Conservation (phyloP, 2,888 invertebrate species). For the Hipparchia sbordonii region DNA sequence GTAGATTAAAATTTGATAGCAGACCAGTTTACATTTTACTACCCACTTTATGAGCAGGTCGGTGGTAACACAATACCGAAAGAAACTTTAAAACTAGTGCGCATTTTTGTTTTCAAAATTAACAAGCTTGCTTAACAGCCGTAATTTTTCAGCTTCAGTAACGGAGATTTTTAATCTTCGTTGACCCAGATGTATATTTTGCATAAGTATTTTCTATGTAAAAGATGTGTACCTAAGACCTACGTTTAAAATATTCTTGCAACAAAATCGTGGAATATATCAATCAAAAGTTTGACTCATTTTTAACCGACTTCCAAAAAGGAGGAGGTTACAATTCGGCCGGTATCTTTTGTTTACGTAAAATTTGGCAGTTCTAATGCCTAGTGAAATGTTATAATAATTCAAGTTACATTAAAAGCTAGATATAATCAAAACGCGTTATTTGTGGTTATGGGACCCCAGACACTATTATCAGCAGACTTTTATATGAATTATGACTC, state of each 20-base stretch:
- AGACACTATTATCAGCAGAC: constrained; percentile 21
- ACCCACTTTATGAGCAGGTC: too few species aligned
- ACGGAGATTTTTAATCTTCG: constrained; percentile 30
- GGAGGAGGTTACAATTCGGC: too few species aligned
- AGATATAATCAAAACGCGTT: constrained; percentile 20
- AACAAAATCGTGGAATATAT: too few species aligned
- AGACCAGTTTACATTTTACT: neutral
- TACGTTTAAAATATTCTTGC: too few species aligned
- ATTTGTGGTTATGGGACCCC: constrained; percentile 25
- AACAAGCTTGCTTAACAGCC: constrained; percentile 35
- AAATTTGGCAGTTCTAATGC: too few species aligned
- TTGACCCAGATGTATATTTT: constrained; percentile 30
- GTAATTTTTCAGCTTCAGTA: constrained; percentile 26
- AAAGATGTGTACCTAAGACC: neutral
- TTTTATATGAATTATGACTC: constrained; percentile 21
- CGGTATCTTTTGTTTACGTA: too few species aligned
- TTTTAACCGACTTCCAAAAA: too few species aligned
- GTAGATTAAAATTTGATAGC: neutral
- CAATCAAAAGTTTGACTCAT: too few species aligned
- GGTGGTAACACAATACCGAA: too few species aligned
- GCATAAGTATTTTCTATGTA: neutral
- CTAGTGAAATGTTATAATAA: neutral
- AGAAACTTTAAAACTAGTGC: constrained; percentile 6
- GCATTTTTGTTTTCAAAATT: constrained; percentile 31
- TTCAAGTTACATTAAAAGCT: constrained; percentile 2